A percentile compares a stretch with the other conserved stretches of the same genome.
Conservation (phyloP, 2,888 invertebrate species). For the Drosophila hamatofila region DNA sequence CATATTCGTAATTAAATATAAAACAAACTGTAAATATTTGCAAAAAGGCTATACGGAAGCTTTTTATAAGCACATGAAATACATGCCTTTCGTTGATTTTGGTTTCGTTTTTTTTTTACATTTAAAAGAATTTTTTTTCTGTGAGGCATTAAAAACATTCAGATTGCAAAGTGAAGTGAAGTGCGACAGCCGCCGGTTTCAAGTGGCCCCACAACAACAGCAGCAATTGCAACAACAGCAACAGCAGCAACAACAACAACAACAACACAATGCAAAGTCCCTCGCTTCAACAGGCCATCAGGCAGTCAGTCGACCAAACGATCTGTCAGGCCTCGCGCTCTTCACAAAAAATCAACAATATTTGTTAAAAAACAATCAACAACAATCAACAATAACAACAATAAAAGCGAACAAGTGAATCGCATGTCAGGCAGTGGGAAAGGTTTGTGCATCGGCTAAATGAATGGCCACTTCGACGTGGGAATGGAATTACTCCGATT, state of each 20-base stretch:
- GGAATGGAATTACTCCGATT: neutral
- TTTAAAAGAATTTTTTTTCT: conserved; percentile 51
- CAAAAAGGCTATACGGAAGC: conserved; percentile 78
- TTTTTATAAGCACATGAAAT: conserved; percentile 56
- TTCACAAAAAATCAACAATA: conserved; percentile 29
- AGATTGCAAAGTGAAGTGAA: conserved; percentile 73
- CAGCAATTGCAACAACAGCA: conserved; percentile 31
- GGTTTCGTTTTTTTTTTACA: conserved; percentile 18
- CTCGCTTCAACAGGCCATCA: conserved; percentile 51
- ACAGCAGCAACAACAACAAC: conserved; percentile 26
- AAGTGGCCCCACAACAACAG: conserved; percentile 55
- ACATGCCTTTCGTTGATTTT: conserved; percentile 32
- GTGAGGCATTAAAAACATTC: conserved; percentile 60
- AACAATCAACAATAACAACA: conserved; percentile 45
- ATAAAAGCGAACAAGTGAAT: conserved; percentile 42
- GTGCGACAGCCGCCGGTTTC: conserved; percentile 75
- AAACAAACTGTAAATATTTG: conserved; percentile 78
- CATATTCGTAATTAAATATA: conserved; percentile 63
- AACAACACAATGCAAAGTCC: conserved; percentile 44
- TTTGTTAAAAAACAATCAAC: conserved; percentile 42
- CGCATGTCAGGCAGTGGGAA: conserved; percentile 17
- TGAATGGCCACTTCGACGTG: neutral
- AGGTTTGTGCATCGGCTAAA: conserved; percentile 12
- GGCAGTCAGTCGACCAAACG: conserved; percentile 64
- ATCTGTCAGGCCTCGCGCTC: conserved; percentile 68